phyloP scores from a whole-genome alignment of 2,888 invertebrate species.

The Apodemia duryi region DNA sequence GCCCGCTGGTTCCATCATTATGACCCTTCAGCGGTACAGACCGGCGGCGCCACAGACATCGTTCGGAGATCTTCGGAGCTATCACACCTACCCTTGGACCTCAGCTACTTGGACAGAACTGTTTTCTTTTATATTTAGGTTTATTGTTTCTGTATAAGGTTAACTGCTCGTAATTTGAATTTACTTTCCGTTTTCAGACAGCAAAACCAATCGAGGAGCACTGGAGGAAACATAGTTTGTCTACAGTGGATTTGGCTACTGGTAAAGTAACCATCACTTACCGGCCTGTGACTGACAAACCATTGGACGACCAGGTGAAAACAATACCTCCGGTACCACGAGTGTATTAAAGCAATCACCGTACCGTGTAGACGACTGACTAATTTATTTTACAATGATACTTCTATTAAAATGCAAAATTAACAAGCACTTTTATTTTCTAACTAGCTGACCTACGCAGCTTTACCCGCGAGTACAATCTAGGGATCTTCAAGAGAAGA shows the following conservation, averaged over 20 bases:
- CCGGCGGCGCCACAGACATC: no score
- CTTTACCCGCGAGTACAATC: no score
- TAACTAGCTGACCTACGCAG: no score
- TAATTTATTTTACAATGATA: not conserved
- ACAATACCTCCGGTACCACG: constrained; percentile 94
- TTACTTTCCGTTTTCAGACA: constrained; percentile 69
- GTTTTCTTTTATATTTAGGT: no score
- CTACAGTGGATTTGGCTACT: constrained; percentile 82
- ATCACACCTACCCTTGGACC: no score
- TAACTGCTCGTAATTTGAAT: no score
- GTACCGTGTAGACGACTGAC: not conserved
- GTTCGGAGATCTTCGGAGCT: no score
- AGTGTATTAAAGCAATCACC: constrained; percentile 83
- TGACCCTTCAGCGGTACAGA: no score
- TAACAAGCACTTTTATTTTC: not conserved
- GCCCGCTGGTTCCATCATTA: no score
- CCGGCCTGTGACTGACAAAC: constrained; percentile 94
- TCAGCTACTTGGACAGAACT: no score
- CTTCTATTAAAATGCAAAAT: not conserved
- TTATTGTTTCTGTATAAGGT: no score
- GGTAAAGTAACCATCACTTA: constrained; percentile 91
- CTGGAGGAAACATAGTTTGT: constrained; percentile 98
- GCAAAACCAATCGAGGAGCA: constrained; percentile 87
- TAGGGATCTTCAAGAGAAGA: no score
- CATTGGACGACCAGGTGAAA: constrained; percentile 89